phyloP scores from a whole-genome alignment of 1,140 invertebrate species.

The Steinernema khuongi region DNA sequence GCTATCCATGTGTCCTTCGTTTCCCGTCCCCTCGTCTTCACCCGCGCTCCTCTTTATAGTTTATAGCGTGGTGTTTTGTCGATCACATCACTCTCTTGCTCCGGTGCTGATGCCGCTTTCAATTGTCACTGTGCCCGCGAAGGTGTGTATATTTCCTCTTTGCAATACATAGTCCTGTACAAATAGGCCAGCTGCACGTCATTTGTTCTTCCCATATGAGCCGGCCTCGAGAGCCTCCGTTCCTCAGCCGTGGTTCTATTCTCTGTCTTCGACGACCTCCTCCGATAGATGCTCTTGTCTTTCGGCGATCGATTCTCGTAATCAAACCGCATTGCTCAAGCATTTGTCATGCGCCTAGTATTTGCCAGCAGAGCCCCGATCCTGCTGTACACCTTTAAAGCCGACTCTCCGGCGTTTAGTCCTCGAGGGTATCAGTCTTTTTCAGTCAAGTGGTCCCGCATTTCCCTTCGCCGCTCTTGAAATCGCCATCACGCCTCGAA shows the following conservation, averaged over 20 bases:
- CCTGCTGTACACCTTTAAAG: not conserved
- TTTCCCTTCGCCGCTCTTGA: no score
- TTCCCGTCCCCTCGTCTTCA: constrained; percentile 3
- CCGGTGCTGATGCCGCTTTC: not conserved
- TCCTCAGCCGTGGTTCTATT: not conserved
- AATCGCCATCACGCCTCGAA: no score
- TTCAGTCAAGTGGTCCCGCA: no score
- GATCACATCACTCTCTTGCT: constrained; percentile 1
- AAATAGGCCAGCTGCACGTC: not conserved
- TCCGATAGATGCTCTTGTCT: not conserved
- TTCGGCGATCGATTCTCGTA: not conserved
- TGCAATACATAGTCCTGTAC: constrained; percentile 7
- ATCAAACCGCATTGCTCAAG: not conserved
- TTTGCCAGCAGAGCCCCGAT: not conserved
- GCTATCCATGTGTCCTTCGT: not conserved
- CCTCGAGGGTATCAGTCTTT: no score
- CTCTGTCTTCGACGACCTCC: not conserved
- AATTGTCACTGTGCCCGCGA: constrained; percentile 4
- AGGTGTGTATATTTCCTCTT: not conserved
- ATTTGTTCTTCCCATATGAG: not conserved
- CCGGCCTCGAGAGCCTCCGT: not conserved
- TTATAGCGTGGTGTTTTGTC: constrained; percentile 13
- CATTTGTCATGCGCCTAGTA: not conserved
- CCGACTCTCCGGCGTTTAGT: no score
- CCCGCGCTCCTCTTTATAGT: constrained; percentile 7